A percentile compares a stretch with the other conserved stretches of the same genome.
phyloP scores from a whole-genome alignment of 30 jellyfish, hydroid and myxozoan genomes.

The Sanderia malayensis region DNA sequence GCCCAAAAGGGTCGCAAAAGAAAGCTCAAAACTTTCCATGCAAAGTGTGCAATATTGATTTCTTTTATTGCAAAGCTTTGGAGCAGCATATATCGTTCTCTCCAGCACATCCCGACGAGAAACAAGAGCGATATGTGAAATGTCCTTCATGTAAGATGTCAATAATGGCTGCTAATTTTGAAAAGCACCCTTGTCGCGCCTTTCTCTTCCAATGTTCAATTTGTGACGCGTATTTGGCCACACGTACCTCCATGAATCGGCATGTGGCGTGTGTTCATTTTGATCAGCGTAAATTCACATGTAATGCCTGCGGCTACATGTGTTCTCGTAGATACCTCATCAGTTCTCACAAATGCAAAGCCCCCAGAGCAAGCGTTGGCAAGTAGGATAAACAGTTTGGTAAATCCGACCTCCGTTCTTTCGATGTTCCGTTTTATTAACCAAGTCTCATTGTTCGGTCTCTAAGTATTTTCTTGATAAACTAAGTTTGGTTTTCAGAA shows the following conservation, averaged over 20 bases:
- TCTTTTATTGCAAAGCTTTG: background rate
- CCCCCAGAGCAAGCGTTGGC: too few species aligned
- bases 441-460: too few species aligned
- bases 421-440: too few species aligned
- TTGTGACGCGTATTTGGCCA: background rate
- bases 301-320: background rate
- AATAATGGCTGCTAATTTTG: background rate
- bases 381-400: too few species aligned
- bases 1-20: too few species aligned
- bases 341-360: too few species aligned
- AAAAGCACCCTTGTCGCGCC: background rate
- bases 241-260: background rate
- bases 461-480: too few species aligned
- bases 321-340: too few species aligned
- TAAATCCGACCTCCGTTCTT: too few species aligned
- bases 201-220: background rate
- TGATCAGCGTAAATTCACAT: background rate
- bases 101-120: constrained; percentile 1
- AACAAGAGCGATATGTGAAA: background rate
- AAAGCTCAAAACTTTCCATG: too few species aligned
- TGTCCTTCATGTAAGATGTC: background rate
- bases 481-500: too few species aligned
- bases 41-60: background rate
- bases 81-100: background rate
- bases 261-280: constrained; percentile 4